These are phyloP conservation scores for Myiagra hebetior DNA, from an alignment of 2,113 vertebrate genomes.

Conservation along the genomic window DNA sequence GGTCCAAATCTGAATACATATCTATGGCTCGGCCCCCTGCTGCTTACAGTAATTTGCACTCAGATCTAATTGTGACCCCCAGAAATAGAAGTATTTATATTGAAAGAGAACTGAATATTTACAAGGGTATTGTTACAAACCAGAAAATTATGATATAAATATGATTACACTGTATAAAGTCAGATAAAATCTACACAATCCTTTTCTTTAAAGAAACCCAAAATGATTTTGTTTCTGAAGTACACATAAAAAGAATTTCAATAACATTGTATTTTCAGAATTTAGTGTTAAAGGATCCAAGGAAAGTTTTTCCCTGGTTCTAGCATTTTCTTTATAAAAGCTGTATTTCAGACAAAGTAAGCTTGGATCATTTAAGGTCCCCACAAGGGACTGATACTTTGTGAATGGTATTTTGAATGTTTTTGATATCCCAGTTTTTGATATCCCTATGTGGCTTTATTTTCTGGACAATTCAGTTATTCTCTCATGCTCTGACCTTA, in stretches of 20 bases:
- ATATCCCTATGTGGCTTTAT: background rate
- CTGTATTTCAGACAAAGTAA: constrained; percentile 29
- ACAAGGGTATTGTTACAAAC: background rate
- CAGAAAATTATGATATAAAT: constrained; percentile 24
- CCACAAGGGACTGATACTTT: constrained; percentile 39
- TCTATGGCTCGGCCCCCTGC: background rate
- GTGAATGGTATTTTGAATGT: constrained; percentile 4
- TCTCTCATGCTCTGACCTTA: constrained; percentile 43
- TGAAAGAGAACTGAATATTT: constrained; percentile 33
- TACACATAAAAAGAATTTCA: constrained; percentile 25
- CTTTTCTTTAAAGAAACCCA: background rate
- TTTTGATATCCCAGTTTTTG: constrained; percentile 30
- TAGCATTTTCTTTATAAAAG: constrained; percentile 34
- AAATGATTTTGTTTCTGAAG: constrained; percentile 11
- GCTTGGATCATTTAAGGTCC: constrained; percentile 20
- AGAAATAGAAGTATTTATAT: constrained; percentile 2
- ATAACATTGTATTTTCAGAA: background rate
- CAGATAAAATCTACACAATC: constrained; percentile 45
- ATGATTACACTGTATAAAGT: constrained; percentile 21
- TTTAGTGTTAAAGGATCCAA: constrained; percentile 14
- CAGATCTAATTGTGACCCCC: constrained; percentile 23
- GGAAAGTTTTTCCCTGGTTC: constrained; percentile 1
- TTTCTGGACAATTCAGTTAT: constrained; percentile 49
- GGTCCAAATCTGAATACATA: background rate
- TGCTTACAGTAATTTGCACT: constrained; percentile 27